Percentiles rank a stretch among this genome's conserved stretches.
phyloP scores from a whole-genome alignment of 1,140 invertebrate genomes.

The Dermatophagoides farinae region DNA sequence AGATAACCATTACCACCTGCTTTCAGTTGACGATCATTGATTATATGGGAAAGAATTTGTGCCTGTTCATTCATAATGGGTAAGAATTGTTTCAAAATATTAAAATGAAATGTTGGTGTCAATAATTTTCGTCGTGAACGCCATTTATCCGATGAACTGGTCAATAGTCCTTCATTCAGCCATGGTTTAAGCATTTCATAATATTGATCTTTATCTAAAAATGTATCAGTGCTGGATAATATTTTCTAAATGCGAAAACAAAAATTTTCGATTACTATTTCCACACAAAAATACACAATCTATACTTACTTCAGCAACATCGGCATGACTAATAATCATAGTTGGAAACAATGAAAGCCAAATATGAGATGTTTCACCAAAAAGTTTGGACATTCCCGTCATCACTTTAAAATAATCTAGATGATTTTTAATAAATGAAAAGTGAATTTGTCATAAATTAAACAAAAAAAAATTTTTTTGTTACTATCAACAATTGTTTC shows the following conservation, averaged over 20 bases:
- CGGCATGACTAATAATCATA: background rate
- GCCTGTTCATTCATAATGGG: conserved; percentile 32
- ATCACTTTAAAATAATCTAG: too few species aligned
- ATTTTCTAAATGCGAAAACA: too few species aligned
- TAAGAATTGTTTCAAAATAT: conserved; percentile 33
- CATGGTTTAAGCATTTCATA: conserved; percentile 50
- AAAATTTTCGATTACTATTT: background rate
- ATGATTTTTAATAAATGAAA: background rate
- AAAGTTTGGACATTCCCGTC: background rate
- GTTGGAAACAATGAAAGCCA: background rate
- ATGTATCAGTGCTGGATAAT: too few species aligned
- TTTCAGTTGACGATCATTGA: background rate
- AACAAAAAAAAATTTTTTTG: too few species aligned
- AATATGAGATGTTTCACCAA: background rate
- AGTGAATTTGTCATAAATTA: too few species aligned
- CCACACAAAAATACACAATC: too few species aligned
- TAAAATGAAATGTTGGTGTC: conserved; percentile 35
- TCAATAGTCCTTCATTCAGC: conserved; percentile 65
- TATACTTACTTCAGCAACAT: background rate
- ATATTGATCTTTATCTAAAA: conserved; percentile 23
- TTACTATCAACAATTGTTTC: too few species aligned
- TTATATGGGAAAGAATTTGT: conserved; percentile 24
- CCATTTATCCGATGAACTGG: conserved; percentile 34
- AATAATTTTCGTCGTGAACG: conserved; percentile 28
- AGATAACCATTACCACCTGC: conserved; percentile 21